Conservation (phyloP, 2,888 invertebrate genomes). For the Hypomecis punctinalis region DNA sequence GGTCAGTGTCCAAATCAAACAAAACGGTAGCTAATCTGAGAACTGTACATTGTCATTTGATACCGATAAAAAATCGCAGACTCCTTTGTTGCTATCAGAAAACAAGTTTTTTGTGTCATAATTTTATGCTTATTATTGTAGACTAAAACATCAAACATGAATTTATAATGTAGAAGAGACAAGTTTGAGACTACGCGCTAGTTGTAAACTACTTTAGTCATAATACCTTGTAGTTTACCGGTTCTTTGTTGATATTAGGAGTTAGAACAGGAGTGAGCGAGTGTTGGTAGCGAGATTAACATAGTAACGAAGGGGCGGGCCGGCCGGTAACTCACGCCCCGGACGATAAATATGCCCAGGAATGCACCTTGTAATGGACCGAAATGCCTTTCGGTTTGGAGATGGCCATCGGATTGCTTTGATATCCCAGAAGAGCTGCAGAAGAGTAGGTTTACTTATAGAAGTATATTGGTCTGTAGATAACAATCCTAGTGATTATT, state of each 20-base stretch:
- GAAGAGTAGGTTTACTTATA: neutral
- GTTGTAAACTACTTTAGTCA: conserved; percentile 8
- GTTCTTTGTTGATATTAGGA: conserved; percentile 35
- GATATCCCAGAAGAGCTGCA: conserved; percentile 6
- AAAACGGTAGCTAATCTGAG: conserved; percentile 1
- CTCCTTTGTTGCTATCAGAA: conserved; percentile 3
- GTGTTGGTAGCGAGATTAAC: conserved; percentile 72
- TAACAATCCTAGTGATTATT: no score
- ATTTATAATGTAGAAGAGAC: conserved; percentile 4
- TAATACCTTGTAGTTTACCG: conserved; percentile 14
- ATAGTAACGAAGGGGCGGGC: conserved; percentile 83
- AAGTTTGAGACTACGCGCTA: conserved; percentile 3
- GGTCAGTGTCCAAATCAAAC: conserved; percentile 9
- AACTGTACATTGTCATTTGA: conserved; percentile 6
- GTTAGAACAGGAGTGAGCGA: conserved; percentile 34
- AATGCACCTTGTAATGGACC: conserved; percentile 69
- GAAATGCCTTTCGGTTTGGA: conserved; percentile 34
- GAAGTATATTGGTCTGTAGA: neutral
- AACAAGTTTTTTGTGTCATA: neutral
- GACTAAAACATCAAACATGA: neutral
- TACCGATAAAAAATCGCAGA: neutral
- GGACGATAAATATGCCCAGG: conserved; percentile 78
- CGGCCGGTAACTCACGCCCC: conserved; percentile 79
- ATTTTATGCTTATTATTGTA: neutral
- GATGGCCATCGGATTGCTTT: conserved; percentile 17